Base-by-base conservation (phyloP, 2,888 invertebrate species). In the Dione juno region DNA sequence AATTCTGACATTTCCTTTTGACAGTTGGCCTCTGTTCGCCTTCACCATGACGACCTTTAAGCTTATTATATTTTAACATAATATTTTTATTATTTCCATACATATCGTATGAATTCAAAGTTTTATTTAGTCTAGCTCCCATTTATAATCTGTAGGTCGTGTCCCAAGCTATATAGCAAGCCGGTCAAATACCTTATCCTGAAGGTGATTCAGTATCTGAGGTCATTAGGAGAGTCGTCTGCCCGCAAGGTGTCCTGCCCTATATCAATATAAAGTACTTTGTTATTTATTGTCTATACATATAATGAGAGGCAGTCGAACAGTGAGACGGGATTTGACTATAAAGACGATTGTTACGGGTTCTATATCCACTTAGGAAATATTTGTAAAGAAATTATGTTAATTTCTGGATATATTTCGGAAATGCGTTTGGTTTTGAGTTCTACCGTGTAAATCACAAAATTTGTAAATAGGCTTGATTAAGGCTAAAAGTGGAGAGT, bases 191-290 rank as follows among this genome's bases (percentile, higher is more conserved):
- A 72, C 70, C 72, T 45, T n/a, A 35, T 37, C 28, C 66, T 67
- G 66, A 72, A 72, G 72, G 70, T 72, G 28, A 43, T 61, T 57
- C 64, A 63, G 64, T 72, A 59, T 70, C 57, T 50, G 16, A 43
- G 66, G 70, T 67, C 67, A 67, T 59, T 54, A 69, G 71, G 67
- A 67, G 58, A 67, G 72, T 64, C 70, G 70, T 57, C 64, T 43
- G 69, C 43, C 69, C 72, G 43, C 69, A 71, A 71, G 71, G 71
- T 72, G 72, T 66, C 65, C 53, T 61, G 58, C 61, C 54, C 65
- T 69, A 69, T 53, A 65, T 69, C 50, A 1, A 37, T 37, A 16
- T 37, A 0, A 13, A 14, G 10, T 16, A 43, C n/a, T 48, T 50
- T 16, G 16, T 11, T 50, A 50, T 50, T 16, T 19, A 50, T 19